Base-by-base conservation (phyloP, 2,113 vertebrate genomes). In the Aleadryas rufinucha region DNA sequence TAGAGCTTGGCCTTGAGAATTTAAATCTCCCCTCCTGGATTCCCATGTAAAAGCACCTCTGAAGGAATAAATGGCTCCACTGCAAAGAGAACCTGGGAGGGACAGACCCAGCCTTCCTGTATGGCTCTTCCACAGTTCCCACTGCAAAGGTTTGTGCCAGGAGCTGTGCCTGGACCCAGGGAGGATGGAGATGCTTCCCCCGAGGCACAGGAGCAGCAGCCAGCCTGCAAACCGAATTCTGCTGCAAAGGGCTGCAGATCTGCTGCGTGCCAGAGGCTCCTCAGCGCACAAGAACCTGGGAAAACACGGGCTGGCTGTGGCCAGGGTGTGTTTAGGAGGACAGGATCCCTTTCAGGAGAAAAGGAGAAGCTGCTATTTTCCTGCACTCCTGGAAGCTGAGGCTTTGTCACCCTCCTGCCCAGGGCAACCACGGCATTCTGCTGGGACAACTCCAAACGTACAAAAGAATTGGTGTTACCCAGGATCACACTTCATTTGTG, bases 381-480 rank as follows among this genome's bases (percentile, higher is more conserved):
- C 65, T 79, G 57, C 44, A 59, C 41, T 30, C 30, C 12, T 42
- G 64, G 45, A 84, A 80, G 71, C 60, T 72, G 61, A 84, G 79
- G 79, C 74, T 94, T 79, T 82, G 78, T 49, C 92, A 95, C 84
- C 81, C 53, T 57, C 56, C 87, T 92, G 57, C 63, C 60, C 92
- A 95, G 53, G 66, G 79, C 50, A 89, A 70, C 74, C 47, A 49
- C 10, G 18, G 57, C 68, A 91, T 72, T 87, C 93, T 86, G 76
- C 93, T 81, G 89, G 74, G 96, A 70, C 87, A 93, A 72, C 77
- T 97, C 92, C 95, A 96, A 64, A 97, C 90, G 96, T 93, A 94
- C 91, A 94, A 93, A 96, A 97, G 91, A 97, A 90, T 3, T 4
- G 0, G 57, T 35, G 77, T 78, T 76, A 89, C 70, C 70, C 15